Conservation (phyloP, 1,140 invertebrate genomes). For the Antheraea pernyi region DNA sequence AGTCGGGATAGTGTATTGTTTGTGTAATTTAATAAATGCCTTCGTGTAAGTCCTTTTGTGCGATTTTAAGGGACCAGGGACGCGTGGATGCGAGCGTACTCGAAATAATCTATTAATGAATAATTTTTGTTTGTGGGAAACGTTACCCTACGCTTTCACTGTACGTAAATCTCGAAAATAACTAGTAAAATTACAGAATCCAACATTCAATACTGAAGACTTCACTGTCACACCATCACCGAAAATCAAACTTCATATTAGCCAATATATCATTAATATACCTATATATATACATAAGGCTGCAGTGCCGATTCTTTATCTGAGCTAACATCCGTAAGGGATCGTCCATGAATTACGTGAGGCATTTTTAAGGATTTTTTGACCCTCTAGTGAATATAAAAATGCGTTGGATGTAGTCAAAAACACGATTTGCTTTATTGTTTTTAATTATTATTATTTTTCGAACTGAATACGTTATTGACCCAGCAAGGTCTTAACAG, state of each 20-base stretch:
- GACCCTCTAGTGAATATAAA: too few relatives aligned
- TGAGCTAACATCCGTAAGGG: too few relatives aligned
- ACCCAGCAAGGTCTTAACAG: too few relatives aligned
- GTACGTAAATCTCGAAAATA: too few relatives aligned
- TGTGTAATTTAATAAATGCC: conserved; percentile 71
- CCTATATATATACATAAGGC: neutral
- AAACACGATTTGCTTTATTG: too few relatives aligned
- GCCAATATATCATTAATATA: neutral
- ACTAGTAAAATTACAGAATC: conserved; percentile 40
- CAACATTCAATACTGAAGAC: conserved; percentile 40
- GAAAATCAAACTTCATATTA: conserved; percentile 53
- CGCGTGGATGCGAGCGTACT: conserved; percentile 16
- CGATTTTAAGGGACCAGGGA: conserved; percentile 28
- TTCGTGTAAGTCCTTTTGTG: conserved; percentile 51
- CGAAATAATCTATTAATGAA: conserved; percentile 13
- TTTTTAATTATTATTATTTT: too few relatives aligned
- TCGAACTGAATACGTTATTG: too few relatives aligned
- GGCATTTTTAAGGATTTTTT: too few relatives aligned
- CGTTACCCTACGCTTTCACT: neutral
- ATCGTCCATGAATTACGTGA: too few relatives aligned
- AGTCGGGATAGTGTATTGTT: conserved; percentile 62
- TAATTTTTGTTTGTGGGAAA: conserved; percentile 5
- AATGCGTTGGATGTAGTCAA: too few relatives aligned
- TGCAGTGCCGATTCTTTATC: too few relatives aligned
- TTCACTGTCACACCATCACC: conserved; percentile 15